Conservation (phyloP, 2,888 invertebrate species). For the Palloptera scutellata region DNA sequence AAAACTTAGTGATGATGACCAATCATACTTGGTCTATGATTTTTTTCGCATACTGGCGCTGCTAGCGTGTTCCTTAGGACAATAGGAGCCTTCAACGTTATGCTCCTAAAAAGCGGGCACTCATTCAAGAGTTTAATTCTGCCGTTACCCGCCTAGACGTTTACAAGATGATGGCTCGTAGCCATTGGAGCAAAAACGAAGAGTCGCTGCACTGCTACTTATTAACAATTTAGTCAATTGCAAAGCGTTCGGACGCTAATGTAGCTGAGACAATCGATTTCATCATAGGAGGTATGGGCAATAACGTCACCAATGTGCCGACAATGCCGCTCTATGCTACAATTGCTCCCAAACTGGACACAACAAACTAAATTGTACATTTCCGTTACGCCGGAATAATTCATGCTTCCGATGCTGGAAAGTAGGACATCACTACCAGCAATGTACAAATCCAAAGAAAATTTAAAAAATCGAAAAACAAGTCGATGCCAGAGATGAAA, state of each 20-base stretch:
- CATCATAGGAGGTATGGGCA: constrained; percentile 20
- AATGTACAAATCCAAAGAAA: constrained; percentile 22
- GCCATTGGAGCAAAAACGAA: constrained; percentile 10
- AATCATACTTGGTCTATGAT: constrained; percentile 7
- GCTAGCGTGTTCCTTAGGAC: constrained; percentile 8
- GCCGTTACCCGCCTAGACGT: constrained; percentile 7
- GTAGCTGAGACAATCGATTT: constrained; percentile 14
- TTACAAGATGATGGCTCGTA: constrained; percentile 7
- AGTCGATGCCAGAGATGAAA: not conserved
- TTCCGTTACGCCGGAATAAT: constrained; percentile 4
- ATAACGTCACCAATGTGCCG: not conserved
- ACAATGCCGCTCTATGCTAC: not conserved
- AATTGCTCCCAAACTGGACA: constrained; percentile 23
- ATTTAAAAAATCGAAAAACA: not conserved
- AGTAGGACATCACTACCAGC: constrained; percentile 24
- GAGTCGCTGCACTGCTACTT: constrained; percentile 23
- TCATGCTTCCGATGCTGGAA: constrained; percentile 31
- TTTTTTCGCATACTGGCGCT: constrained; percentile 25
- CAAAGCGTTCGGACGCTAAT: constrained; percentile 7
- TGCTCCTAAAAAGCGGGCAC: too few relatives aligned
- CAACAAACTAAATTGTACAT: constrained; percentile 25
- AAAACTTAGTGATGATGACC: too few relatives aligned
- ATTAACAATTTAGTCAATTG: constrained; percentile 15
- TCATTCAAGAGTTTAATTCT: too few relatives aligned
- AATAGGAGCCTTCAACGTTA: constrained; percentile 5